Base-by-base conservation (phyloP, 2,888 invertebrate genomes). In the Penaeus monodon region DNA sequence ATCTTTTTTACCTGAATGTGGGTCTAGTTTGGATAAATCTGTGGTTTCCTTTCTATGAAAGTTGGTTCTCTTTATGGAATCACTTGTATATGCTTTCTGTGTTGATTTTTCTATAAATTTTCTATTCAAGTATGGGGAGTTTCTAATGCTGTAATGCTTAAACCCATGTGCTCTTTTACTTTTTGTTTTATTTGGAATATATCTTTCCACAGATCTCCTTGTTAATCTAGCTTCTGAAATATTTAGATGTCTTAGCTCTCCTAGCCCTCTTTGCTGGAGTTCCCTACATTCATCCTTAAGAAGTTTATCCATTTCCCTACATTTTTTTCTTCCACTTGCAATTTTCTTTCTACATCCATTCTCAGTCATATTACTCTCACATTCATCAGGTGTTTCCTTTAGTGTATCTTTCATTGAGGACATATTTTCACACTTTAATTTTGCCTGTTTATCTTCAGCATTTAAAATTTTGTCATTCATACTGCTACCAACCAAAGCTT, bases 261-360 rank as follows among this genome's bases (percentile, higher is more conserved):
- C 57, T 29, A 87, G 73, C 49, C 88, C 88, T n/a, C 64, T 80
- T 14, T 73, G 77, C 29, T 68, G 77, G 57, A 88, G 80, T 44
- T 88, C 88, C 29, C 88, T 44, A 44, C 88, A 88, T 63, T 88
- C 88, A 68, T 88, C 88, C 49, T 65, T 66, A 73, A 88, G 66
- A 33, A 88, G 88, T 68, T 64, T 20, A 12, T 57, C 38, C 8
- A 88, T 57, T 84, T 88, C 88, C 20, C 12, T 27, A 33, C 38
- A 38, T 17, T 22, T 64, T 44, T 66, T 76, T n/a, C 27, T 64
- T 6, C 24, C 64, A 8, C 24, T 64, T 27, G 38, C 24, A n/a
- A 29, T 49, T 81, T 66, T 57, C 70, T 70, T 49, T 64, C 68
- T 24, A 29, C 33, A 57, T 49, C 33, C 63, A 73, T 57, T 14